Evolutionary conservation across 1,140 invertebrate species (phyloP), one percentile per base, ranked within the genome.

Genomic region (Procambarus clarkii): DNA sequence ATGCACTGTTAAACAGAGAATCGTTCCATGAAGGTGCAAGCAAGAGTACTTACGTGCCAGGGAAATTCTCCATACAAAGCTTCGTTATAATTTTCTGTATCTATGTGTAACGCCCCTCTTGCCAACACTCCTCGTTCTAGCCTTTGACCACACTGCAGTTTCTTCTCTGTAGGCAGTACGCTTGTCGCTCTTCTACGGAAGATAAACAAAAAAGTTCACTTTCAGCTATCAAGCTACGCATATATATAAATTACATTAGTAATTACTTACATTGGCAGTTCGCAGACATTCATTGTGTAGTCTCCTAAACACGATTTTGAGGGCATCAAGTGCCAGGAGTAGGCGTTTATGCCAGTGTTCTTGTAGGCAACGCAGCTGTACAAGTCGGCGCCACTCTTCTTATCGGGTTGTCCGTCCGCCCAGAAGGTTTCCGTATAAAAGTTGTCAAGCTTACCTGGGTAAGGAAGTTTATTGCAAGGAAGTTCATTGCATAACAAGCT

Each of bases 31-130:
- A 8, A 58, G 54, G 15, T 15, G 54, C 2, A n/a, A 69, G 5
- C 15, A 1, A 18, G 24, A 34, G 3, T 83, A 89, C 87, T 71
- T n/a, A 89, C 87, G 54, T 89, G 87, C 87, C 87, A 89, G 3
- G 87, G 87, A 45, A 89, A 89, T 48, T 89, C 87, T 58, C 87
- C 87, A 58, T 89, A 89, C 87, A 76, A 79, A 18, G 79, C 87
- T 13, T 89, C 46, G 21, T 89, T 46, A 58, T 54, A 83, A n/a
- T 82, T n/a, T 11, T 58, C 54, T 45, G 13, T 18, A 1, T 21
- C 3, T n/a, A n/a, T 21, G 8, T 9, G 8, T 13, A 44, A 82
- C 0, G 34, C 13, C 2, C 58, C 24, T n/a, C 87, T 71, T 21
- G 87, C 87, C 79, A 89, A 64, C 9, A 82, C 87, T 15, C 87